Evolutionary conservation across 2,797 vertebrate species (phyloP).

Genomic region (Aphelocoma californica): DNA sequence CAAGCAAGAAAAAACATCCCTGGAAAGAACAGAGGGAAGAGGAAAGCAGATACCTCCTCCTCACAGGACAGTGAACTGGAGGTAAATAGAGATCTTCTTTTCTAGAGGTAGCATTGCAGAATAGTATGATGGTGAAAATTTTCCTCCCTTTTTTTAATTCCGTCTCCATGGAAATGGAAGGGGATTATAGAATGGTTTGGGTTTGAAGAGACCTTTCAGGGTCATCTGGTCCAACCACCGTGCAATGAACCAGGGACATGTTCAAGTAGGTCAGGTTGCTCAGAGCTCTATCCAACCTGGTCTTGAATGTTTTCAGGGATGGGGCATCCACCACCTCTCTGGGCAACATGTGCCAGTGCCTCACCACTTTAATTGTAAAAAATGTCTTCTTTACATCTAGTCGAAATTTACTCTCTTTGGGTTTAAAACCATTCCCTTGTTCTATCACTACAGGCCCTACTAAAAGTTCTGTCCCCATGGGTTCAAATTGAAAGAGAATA

Average conservation of each 20-base stretch:
- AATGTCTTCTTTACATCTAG: not conserved
- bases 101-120: not conserved
- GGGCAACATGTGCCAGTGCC: not conserved
- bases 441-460: not conserved
- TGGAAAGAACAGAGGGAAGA: slow-evolving; percentile 92
- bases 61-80: slow-evolving; percentile 90
- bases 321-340: not conserved
- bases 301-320: not conserved
- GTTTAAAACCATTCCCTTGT: not conserved
- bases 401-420: not conserved
- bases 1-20: slow-evolving; percentile 85
- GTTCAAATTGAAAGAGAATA: not conserved
- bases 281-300: accelerated
- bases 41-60: slow-evolving; percentile 86
- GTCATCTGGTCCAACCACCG: not conserved
- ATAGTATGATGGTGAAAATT: not conserved
- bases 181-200: not conserved
- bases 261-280: not conserved
- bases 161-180: not conserved
- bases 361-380: not conserved
- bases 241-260: not conserved
- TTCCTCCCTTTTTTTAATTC: not conserved
- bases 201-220: not conserved
- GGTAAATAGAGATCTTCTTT: slow-evolving; percentile 71
- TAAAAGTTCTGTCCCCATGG: not conserved